Percentiles rank a stretch among this genome's conserved stretches.
These are phyloP conservation scores for Arctocebus calabarensis DNA, from an alignment of 2,797 vertebrate genomes.

Conservation along the genomic window DNA sequence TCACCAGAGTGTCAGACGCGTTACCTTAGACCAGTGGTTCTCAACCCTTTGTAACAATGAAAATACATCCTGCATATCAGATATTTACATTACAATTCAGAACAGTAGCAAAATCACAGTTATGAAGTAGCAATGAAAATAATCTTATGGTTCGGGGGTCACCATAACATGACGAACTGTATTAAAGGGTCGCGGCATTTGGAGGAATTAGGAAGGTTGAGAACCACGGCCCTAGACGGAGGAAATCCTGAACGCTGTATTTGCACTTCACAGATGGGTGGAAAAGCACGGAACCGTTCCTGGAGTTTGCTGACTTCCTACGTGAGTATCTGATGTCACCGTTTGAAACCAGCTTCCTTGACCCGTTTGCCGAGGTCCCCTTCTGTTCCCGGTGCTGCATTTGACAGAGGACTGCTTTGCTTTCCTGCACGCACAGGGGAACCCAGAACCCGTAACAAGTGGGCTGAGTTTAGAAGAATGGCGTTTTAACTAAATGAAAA, in stretches of 20 bases:
- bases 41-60: no score
- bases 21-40: not conserved
- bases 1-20: fast-evolving
- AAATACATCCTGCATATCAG: no score
- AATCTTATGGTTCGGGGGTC: no score
- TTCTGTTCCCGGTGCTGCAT: fast-evolving
- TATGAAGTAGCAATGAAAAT: no score
- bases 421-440: fast-evolving
- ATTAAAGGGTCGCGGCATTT: no score
- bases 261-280: not conserved
- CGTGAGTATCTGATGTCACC: fast-evolving
- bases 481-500: not conserved
- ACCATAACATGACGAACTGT: no score
- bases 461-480: fast-evolving
- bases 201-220: no score
- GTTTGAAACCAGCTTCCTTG: fast-evolving
- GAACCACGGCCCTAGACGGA: not conserved
- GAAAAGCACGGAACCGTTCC: not conserved
- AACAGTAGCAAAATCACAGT: no score
- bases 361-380: not conserved
- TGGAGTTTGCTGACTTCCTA: fast-evolving
- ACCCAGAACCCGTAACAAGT: fast-evolving
- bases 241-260: not conserved
- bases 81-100: no score
- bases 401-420: fast-evolving